phyloP scores from a whole-genome alignment of 92 coral and sea anemone species.

The Siderastrea radians region DNA sequence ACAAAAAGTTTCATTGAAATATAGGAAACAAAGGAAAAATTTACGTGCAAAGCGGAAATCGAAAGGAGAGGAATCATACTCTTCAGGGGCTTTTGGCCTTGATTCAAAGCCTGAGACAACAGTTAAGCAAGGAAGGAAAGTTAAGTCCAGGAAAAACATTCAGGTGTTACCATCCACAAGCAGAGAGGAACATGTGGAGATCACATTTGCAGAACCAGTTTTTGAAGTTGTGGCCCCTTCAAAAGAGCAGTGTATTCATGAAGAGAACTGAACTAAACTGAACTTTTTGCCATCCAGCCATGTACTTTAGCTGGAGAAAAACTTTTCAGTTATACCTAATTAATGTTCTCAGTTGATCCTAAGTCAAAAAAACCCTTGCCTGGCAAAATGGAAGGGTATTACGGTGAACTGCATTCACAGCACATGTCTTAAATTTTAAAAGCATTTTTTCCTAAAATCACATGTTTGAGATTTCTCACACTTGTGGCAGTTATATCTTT shows the following conservation, averaged over 20 bases:
- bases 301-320: slow-evolving; percentile 3
- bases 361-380: background rate
- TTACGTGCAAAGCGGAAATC: slow-evolving; percentile 34
- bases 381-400: slow-evolving; percentile 16
- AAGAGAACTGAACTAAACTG: background rate
- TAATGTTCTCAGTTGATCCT: background rate
- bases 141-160: slow-evolving; percentile 7
- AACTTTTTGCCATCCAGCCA: no score
- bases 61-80: slow-evolving; percentile 12
- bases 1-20: background rate
- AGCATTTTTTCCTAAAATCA: no score
- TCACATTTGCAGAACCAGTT: slow-evolving; percentile 18
- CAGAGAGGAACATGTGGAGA: slow-evolving; percentile 8
- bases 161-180: slow-evolving; percentile 19
- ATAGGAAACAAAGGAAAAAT: slow-evolving; percentile 7
- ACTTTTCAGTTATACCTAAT: background rate
- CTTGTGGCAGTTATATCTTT: no score
- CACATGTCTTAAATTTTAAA: slow-evolving; percentile 23
- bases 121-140: background rate
- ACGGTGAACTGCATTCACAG: slow-evolving; percentile 21
- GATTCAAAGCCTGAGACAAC: slow-evolving; percentile 41
- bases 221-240: no score
- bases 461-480: no score
- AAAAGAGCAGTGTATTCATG: background rate
- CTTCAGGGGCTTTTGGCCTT: slow-evolving; percentile 34